phyloP scores from a whole-genome alignment of 2,888 invertebrate genomes.

The Rapana venosa region DNA sequence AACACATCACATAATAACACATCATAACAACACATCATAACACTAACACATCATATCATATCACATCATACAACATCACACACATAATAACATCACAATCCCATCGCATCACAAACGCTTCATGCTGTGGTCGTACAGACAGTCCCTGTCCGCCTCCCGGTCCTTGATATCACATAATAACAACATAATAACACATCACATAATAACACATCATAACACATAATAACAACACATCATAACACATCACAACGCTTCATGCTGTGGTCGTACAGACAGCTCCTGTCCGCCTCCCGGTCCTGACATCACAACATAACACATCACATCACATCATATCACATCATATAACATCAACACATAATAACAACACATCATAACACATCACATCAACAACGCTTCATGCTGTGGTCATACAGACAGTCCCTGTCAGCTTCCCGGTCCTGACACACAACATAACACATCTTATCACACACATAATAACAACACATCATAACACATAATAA shows the following conservation, averaged over 20 bases:
- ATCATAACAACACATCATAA: too few relatives aligned
- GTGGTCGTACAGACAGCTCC: conserved; percentile 82
- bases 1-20: too few relatives aligned
- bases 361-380: too few relatives aligned
- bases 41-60: too few relatives aligned
- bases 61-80: too few relatives aligned
- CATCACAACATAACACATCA: not conserved
- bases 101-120: too few relatives aligned
- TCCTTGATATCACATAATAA: conserved; percentile 55
- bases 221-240: not conserved
- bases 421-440: conserved; percentile 70
- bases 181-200: not conserved
- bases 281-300: conserved; percentile 67
- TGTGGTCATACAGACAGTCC: conserved; percentile 82
- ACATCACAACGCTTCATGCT: conserved; percentile 85
- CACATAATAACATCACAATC: too few relatives aligned
- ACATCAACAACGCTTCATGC: conserved; percentile 84
- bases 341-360: not conserved
- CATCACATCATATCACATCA: too few relatives aligned
- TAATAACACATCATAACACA: too few relatives aligned
- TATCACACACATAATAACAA: too few relatives aligned
- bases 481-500: too few relatives aligned
- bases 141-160: conserved; percentile 65
- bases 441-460: not conserved
- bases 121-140: conserved; percentile 86